Conservation (phyloP, 2,113 vertebrate species). For the Pica pica region DNA sequence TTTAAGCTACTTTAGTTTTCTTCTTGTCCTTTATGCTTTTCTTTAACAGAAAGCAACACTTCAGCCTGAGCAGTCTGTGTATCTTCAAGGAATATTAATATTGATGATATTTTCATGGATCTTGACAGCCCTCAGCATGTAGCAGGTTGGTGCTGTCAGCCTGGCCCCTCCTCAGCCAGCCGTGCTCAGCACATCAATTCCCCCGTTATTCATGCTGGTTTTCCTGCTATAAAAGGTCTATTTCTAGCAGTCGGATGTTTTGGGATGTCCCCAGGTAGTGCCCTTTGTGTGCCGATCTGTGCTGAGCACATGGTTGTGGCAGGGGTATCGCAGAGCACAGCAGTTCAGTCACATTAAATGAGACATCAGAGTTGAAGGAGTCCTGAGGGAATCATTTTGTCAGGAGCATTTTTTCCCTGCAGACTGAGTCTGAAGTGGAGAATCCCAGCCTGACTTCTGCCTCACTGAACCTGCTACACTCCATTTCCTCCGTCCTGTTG, state of each 20-base stretch:
- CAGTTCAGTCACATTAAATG: background rate
- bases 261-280: conserved; percentile 39
- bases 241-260: conserved; percentile 55
- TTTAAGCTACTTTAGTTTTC: background rate
- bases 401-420: background rate
- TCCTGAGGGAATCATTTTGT: background rate
- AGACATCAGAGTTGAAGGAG: background rate
- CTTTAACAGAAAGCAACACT: background rate
- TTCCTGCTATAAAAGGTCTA: conserved; percentile 5
- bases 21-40: background rate
- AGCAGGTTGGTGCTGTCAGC: background rate
- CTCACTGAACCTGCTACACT: background rate
- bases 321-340: fast-evolving
- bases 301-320: background rate
- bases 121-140: background rate
- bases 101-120: background rate
- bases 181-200: conserved; percentile 22
- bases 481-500: background rate
- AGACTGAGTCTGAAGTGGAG: background rate
- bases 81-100: background rate
- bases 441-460: background rate
- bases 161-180: background rate
- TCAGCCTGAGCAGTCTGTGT: background rate
- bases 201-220: conserved; percentile 43
- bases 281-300: background rate